Percentiles rank a stretch among this genome's conserved stretches.
Conservation (phyloP, 1,140 invertebrate genomes). For the Ruditapes philippinarum region DNA sequence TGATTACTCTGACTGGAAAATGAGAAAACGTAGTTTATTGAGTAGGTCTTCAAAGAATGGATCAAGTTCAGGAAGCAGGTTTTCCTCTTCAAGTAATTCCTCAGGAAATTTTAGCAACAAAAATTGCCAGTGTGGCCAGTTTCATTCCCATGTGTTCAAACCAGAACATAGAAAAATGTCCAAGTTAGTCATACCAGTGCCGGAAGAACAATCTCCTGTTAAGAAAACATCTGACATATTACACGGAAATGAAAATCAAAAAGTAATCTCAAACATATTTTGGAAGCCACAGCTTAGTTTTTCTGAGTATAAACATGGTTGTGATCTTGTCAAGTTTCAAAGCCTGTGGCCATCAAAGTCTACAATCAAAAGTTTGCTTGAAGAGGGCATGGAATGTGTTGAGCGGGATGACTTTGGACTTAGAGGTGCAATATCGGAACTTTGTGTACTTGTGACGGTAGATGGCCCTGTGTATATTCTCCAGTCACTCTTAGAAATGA, state of each 20-base stretch:
- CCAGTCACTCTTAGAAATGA: slow-evolving; percentile 25
- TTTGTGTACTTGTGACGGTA: background rate
- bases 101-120: background rate
- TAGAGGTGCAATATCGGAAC: slow-evolving; percentile 54
- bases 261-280: slow-evolving; percentile 34
- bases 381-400: slow-evolving; percentile 12
- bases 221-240: slow-evolving; percentile 1
- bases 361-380: background rate
- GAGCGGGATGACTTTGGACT: background rate
- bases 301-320: slow-evolving; percentile 27
- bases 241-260: slow-evolving; percentile 33
- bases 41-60: background rate
- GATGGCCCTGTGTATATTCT: slow-evolving; percentile 21
- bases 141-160: slow-evolving; percentile 21
- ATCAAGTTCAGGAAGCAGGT: background rate
- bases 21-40: slow-evolving; percentile 14
- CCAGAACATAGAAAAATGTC: background rate
- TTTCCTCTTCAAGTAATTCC: background rate
- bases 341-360: slow-evolving; percentile 26
- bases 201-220: background rate
- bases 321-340: slow-evolving; percentile 18
- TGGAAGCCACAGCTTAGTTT: slow-evolving; percentile 38
- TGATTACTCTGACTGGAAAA: background rate
- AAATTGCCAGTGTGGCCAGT: slow-evolving; percentile 27
- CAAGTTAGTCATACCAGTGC: background rate